These are phyloP conservation scores for Discoglossus pictus DNA, from an alignment of 2,797 vertebrate genomes.

Conservation along the genomic window DNA sequence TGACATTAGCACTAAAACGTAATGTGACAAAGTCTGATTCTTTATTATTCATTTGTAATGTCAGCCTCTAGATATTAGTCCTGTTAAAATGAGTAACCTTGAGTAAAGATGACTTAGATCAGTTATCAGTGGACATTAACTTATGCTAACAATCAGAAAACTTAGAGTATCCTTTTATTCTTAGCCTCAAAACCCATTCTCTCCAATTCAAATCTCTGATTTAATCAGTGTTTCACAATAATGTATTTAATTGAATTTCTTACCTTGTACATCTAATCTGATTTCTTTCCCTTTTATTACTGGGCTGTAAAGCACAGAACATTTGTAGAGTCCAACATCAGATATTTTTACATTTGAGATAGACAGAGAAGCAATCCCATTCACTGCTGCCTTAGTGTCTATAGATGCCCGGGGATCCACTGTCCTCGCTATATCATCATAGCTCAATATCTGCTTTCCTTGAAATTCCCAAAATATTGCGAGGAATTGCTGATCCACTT, in stretches of 20 bases:
- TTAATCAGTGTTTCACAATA: too few species aligned
- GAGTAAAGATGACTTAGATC: too few species aligned
- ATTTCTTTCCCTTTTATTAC: background rate
- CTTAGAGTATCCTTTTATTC: too few species aligned
- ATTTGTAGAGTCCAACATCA: slow-evolving; percentile 9
- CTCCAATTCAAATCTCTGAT: too few species aligned
- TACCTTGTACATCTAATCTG: slow-evolving; percentile 3
- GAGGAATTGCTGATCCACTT: background rate
- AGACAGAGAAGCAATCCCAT: slow-evolving; percentile 2
- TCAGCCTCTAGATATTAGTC: background rate
- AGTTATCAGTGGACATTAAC: too few species aligned
- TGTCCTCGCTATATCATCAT: background rate
- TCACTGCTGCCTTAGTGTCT: background rate
- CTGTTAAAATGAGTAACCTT: too few species aligned
- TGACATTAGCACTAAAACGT: too few species aligned
- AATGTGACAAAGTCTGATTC: too few species aligned
- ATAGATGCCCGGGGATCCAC: background rate
- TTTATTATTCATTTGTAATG: too few species aligned
- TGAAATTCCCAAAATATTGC: background rate
- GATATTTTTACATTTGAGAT: background rate
- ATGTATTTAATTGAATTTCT: background rate
- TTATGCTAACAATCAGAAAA: too few species aligned
- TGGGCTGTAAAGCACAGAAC: background rate
- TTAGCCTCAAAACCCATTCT: too few species aligned
- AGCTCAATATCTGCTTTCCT: background rate